Base-by-base conservation (phyloP, 2,797 vertebrate species). In the Typhlichthys eigenmanni region DNA sequence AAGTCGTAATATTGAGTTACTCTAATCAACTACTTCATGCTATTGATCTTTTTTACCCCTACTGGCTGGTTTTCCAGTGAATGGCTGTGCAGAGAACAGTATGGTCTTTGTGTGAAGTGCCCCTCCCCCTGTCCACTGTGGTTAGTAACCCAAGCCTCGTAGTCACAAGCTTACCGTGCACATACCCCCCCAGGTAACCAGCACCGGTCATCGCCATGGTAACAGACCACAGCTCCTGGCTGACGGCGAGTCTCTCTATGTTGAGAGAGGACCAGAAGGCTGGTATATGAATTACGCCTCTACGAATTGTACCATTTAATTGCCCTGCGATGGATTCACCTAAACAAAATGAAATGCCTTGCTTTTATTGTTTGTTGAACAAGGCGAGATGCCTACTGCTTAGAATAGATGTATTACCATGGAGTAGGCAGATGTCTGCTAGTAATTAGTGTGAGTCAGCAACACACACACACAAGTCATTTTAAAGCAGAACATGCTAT, bases 1-100 rank as follows among this genome's bases (percentile, higher is more conserved):
- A 68, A 86, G 81, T 78, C 56, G 62, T 76, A 79, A 87, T 88
- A 90, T 88, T 81, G 76, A 88, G 80, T 90, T 88, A 86, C 85
- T 80, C 80, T 85, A 87, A 89, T 88, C 86, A 88, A 48, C 76
- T 72, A 34, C 87, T 81, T 84, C 63, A 70, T 83, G 88, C 74
- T 75, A 89, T 89, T 86, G 88, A 89, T 89, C 86, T 82, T 49
- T 68, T 74, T 83, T 85, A 54, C 62, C 29, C 69, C 82, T 64
- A n/a, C 60, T 74, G 76, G 60, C 65, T 69, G 75, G 75, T 70
- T 9, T 13, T 58, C 66, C 76, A 64, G 61, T 81, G 88, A 85
- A 81, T 83, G 79, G 67, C 81, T 62, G 72, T 72, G 79, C 64
- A 45, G 66, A 71, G 78, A 87, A 91, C 88, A 91, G 83, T 72